Conservation (phyloP, 2,113 vertebrate genomes). For the Sakesphorus luctuosus region DNA sequence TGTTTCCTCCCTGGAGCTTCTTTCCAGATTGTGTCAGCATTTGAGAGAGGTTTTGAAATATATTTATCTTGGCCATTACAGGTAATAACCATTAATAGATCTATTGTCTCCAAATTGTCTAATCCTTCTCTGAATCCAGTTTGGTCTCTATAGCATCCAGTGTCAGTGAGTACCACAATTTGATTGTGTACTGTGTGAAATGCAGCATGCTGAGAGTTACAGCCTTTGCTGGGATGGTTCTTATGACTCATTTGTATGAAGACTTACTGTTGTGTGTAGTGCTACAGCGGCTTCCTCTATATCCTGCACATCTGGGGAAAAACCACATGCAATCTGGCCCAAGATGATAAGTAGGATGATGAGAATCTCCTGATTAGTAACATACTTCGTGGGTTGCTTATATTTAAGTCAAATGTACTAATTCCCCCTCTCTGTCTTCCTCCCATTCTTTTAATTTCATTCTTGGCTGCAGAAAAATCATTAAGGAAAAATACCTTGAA, state of each 20-base stretch:
- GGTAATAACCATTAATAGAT: not conserved
- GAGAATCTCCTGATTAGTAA: slow-evolving; percentile 22
- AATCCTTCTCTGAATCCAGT: not conserved
- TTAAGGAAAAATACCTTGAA: slow-evolving; percentile 31
- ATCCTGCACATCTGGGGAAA: not conserved
- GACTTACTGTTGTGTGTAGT: not conserved
- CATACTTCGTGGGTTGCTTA: slow-evolving; percentile 7
- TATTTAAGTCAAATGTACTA: slow-evolving; percentile 13
- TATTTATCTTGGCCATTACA: not conserved
- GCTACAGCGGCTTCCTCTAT: not conserved
- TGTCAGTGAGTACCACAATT: not conserved
- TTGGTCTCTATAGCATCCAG: not conserved
- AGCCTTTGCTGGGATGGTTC: not conserved
- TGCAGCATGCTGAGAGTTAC: not conserved
- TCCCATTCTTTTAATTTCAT: slow-evolving; percentile 6
- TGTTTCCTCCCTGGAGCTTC: not conserved
- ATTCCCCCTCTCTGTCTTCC: not conserved
- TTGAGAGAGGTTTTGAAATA: not conserved
- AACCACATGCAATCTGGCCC: not conserved
- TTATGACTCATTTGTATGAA: not conserved
- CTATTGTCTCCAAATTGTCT: not conserved
- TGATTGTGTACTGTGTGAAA: not conserved
- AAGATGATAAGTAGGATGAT: slow-evolving; percentile 1
- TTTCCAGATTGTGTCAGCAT: not conserved
- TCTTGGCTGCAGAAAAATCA: slow-evolving; percentile 29